These are phyloP conservation scores for Brachyistius frenatus DNA, from an alignment of 2,113 vertebrate genomes.

Conservation along the genomic window DNA sequence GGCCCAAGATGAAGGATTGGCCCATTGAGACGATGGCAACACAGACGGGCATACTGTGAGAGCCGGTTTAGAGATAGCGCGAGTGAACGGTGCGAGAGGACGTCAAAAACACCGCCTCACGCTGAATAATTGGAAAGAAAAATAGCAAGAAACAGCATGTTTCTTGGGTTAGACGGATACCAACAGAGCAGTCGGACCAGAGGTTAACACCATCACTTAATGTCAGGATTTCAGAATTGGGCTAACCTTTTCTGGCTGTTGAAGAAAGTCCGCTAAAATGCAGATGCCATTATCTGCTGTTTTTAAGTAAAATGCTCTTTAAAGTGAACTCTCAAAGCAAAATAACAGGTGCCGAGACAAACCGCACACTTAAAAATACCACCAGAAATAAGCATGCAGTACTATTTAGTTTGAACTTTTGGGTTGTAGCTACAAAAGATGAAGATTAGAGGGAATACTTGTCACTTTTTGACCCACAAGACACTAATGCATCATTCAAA, in stretches of 20 bases:
- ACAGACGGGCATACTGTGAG: conserved; percentile 39
- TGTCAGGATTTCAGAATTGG: conserved; percentile 44
- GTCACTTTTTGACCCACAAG: too few relatives aligned
- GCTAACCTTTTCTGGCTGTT: conserved; percentile 64
- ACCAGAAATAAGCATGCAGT: background rate
- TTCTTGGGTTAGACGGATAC: conserved; percentile 28
- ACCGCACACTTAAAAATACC: background rate
- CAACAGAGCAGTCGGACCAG: conserved; percentile 45
- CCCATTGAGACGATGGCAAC: conserved; percentile 51
- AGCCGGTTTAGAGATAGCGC: conserved; percentile 19
- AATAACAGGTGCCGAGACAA: background rate
- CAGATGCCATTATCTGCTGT: conserved; percentile 18
- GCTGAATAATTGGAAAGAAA: conserved; percentile 46
- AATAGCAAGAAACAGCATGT: conserved; percentile 40
- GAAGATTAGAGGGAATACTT: background rate
- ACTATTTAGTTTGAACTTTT: background rate
- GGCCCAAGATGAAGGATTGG: conserved; percentile 55
- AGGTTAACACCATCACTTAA: conserved; percentile 69
- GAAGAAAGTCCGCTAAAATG: conserved; percentile 10
- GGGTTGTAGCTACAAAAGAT: background rate
- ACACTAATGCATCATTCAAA: too few relatives aligned
- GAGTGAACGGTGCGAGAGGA: background rate
- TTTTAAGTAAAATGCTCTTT: conserved; percentile 31
- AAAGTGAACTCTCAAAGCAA: conserved; percentile 10
- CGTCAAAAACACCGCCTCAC: background rate